Evolutionary conservation across 2,113 vertebrate genomes (phyloP).

Genomic region (Cygnus buccinator): DNA sequence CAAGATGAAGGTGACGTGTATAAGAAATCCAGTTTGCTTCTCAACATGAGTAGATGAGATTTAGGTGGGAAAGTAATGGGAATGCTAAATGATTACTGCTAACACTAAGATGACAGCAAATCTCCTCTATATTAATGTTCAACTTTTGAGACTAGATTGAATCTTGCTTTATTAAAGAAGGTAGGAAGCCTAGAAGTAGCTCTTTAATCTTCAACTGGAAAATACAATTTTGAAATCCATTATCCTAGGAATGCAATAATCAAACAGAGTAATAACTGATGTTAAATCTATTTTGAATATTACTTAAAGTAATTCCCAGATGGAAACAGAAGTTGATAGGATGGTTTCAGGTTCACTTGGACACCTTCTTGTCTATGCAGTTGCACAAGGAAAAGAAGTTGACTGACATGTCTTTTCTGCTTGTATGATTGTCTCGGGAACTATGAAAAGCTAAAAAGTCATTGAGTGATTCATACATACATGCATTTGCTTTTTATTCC

Average conservation of each 20-base stretch:
- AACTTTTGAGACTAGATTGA: constrained; percentile 66
- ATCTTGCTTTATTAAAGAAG: constrained; percentile 74
- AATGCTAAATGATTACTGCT: constrained; percentile 70
- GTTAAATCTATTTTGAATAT: constrained; percentile 65
- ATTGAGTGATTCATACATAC: constrained; percentile 30
- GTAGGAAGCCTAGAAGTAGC: constrained; percentile 67
- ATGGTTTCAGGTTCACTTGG: background rate
- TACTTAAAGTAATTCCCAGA: constrained; percentile 65
- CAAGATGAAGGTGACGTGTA: background rate
- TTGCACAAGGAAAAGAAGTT: constrained; percentile 25
- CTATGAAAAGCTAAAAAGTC: constrained; percentile 21
- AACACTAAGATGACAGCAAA: constrained; percentile 63
- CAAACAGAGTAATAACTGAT: constrained; percentile 64
- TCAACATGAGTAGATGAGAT: constrained; percentile 22
- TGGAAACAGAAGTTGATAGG: constrained; percentile 55
- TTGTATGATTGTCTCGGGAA: constrained; percentile 31
- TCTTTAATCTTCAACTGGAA: constrained; percentile 78
- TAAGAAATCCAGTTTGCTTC: constrained; percentile 24
- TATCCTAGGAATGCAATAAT: constrained; percentile 69
- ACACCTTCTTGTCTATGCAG: constrained; percentile 27
- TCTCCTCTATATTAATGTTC: constrained; percentile 74
- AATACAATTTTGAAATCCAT: constrained; percentile 74
- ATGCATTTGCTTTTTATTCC: constrained; percentile 59
- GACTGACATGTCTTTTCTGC: constrained; percentile 39
- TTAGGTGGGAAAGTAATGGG: constrained; percentile 67